phyloP scores from a whole-genome alignment of 1,140 invertebrate species.

The Drosophila nigrodunni region DNA sequence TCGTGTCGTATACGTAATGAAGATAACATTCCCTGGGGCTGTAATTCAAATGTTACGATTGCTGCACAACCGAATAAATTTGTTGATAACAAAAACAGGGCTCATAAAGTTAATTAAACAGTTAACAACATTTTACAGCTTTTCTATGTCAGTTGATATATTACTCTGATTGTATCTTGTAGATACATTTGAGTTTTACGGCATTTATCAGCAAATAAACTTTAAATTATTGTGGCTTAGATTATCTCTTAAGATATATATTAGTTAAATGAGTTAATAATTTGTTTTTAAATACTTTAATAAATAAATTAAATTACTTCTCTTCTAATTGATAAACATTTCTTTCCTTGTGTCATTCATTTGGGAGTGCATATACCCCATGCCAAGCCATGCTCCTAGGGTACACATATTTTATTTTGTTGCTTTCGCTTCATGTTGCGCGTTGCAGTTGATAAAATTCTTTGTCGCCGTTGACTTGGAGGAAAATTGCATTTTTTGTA shows the following conservation, averaged over 20 bases:
- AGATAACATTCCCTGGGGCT: background rate
- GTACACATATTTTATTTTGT: background rate
- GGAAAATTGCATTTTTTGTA: constrained; percentile 11
- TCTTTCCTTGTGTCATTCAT: too few species aligned
- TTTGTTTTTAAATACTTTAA: too few species aligned
- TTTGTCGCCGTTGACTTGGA: constrained; percentile 26
- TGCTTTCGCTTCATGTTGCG: background rate
- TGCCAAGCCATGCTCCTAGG: background rate
- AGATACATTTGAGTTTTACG: too few species aligned
- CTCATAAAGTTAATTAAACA: background rate
- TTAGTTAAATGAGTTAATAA: too few species aligned
- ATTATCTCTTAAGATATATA: too few species aligned
- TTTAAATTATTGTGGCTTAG: too few species aligned
- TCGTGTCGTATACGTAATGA: constrained; percentile 26
- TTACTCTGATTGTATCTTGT: background rate
- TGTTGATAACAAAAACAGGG: background rate
- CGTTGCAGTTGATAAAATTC: constrained; percentile 1
- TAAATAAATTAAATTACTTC: too few species aligned
- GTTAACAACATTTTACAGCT: background rate
- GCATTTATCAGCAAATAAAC: too few species aligned
- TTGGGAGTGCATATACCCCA: background rate
- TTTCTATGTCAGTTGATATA: background rate
- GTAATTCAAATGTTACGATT: background rate
- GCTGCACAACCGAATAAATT: constrained; percentile 11
- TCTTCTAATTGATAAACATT: too few species aligned